A percentile compares a stretch with the other conserved stretches of the same genome.
These are phyloP conservation scores for Molossus molossus DNA, from an alignment of 2,797 vertebrate genomes.

Conservation along the genomic window DNA sequence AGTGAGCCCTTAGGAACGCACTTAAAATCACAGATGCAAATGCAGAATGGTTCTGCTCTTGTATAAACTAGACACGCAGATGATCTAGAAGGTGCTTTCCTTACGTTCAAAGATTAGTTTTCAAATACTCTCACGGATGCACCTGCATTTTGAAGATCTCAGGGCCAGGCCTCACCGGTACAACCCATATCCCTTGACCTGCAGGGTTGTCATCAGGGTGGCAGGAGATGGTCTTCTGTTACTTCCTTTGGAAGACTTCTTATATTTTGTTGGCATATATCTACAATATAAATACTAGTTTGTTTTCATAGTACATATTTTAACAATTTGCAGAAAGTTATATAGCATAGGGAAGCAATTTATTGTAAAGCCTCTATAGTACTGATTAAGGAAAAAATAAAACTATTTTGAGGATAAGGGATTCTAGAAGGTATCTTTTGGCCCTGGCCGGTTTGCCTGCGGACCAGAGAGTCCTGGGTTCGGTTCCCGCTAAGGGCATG, in stretches of 20 bases:
- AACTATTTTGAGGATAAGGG: slow-evolving; percentile 47
- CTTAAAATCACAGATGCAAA: not conserved
- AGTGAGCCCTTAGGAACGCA: not conserved
- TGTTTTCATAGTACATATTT: slow-evolving; percentile 90
- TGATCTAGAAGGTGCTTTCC: not conserved
- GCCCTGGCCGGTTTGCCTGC: too few species aligned
- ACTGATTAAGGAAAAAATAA: slow-evolving; percentile 79
- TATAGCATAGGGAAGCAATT: slow-evolving; percentile 82
- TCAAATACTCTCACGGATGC: not conserved
- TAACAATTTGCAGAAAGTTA: slow-evolving; percentile 87
- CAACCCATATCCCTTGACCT: not conserved
- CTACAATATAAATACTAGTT: slow-evolving; percentile 92
- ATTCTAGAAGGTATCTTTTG: slow-evolving; percentile 37
- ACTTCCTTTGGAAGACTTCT: not conserved
- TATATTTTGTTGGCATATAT: slow-evolving; percentile 88
- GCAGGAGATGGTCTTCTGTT: not conserved
- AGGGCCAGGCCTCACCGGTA: not conserved
- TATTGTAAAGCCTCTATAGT: slow-evolving; percentile 79
- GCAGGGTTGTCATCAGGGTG: not conserved
- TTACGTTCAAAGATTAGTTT: not conserved
- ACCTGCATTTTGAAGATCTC: not conserved
- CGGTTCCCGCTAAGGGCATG: too few species aligned
- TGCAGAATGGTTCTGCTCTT: accelerated
- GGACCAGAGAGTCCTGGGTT: too few species aligned
- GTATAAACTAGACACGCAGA: not conserved